phyloP scores from a whole-genome alignment of 2,113 vertebrate species.

The Nesoenas mayeri region DNA sequence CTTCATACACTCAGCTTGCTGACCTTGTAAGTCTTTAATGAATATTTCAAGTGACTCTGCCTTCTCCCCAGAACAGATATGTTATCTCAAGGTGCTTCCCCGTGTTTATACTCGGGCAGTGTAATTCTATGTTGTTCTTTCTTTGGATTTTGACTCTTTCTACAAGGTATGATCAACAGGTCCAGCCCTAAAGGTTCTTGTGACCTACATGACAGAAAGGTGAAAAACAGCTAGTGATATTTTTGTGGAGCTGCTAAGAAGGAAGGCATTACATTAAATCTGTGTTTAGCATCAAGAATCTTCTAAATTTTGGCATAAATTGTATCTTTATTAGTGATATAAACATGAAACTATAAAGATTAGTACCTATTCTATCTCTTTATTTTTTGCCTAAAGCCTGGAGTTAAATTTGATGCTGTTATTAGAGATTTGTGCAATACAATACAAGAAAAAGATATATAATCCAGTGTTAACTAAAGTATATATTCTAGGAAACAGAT shows the following conservation, averaged over 20 bases:
- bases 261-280: neutral
- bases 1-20: neutral
- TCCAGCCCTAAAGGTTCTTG: neutral
- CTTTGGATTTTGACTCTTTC: neutral
- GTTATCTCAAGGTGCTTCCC: neutral
- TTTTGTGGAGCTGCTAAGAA: neutral
- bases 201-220: conserved; percentile 29
- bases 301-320: neutral
- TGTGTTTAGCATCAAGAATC: neutral
- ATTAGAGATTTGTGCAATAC: neutral
- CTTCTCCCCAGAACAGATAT: neutral
- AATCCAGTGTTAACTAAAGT: neutral
- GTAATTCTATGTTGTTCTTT: neutral
- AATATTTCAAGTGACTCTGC: neutral
- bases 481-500: neutral
- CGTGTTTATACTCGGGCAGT: neutral
- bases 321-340: neutral
- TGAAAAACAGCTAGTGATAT: neutral
- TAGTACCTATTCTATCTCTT: neutral
- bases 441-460: neutral
- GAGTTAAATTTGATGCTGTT: neutral
- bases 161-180: neutral
- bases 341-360: neutral
- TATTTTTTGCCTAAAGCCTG: conserved; percentile 2
- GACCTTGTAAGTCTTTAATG: neutral